These are phyloP conservation scores for Barypeithes pellucidus DNA, from an alignment of 2,888 invertebrate genomes.

Conservation along the genomic window DNA sequence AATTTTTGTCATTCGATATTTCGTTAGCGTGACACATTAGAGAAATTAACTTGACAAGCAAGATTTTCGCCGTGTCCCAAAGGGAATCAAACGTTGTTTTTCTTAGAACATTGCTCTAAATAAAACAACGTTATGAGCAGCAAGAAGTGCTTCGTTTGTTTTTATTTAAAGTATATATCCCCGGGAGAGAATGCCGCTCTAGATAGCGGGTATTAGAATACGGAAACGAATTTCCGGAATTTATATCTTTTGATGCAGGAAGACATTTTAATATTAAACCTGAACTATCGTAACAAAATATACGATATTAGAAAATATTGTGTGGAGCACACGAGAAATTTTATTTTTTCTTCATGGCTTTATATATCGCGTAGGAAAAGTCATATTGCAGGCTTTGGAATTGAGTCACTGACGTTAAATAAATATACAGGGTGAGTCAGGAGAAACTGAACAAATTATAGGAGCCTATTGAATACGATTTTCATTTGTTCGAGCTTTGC, in stretches of 20 bases:
- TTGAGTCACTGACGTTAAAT: no score
- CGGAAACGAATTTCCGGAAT: conserved; percentile 9
- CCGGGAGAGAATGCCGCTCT: conserved; percentile 6
- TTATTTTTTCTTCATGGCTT: no score
- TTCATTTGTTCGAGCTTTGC: no score
- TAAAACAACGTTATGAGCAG: conserved; percentile 39
- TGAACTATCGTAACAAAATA: not conserved
- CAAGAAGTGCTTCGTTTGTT: conserved; percentile 8
- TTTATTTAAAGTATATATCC: conserved; percentile 15
- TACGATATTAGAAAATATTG: conserved; percentile 2
- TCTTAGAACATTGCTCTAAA: conserved; percentile 47
- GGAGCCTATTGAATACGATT: no score
- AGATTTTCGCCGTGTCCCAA: conserved; percentile 2
- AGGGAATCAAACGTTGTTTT: conserved; percentile 42
- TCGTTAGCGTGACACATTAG: not conserved
- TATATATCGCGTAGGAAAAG: no score
- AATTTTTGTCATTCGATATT: no score
- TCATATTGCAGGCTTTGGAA: no score
- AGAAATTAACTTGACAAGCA: not conserved
- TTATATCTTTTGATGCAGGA: conserved; percentile 14
- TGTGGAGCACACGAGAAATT: not conserved
- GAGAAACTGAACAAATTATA: no score
- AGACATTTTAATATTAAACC: conserved; percentile 13
- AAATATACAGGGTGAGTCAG: no score
- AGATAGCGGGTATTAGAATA: conserved; percentile 17